Evolutionary conservation across 1,140 invertebrate species (phyloP), one percentile per base, ranked within the genome.

Genomic region (Vanessa atalanta): DNA sequence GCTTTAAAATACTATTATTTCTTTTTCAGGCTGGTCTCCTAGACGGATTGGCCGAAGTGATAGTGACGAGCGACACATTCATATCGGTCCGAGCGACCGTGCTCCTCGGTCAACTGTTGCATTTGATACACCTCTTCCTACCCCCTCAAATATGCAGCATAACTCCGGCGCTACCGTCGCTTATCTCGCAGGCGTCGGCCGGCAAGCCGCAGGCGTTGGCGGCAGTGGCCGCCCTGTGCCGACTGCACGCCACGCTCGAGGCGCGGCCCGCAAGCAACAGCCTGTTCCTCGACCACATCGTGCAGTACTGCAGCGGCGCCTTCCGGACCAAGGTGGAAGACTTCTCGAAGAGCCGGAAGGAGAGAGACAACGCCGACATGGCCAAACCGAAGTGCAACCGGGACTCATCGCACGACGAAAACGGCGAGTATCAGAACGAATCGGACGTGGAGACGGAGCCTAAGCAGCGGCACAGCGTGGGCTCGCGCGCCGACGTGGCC

Each of bases 1-100:
- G 14, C 5, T 51, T 51, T n/a, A 14, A 15, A 51, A 51, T 51
- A 2, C 9, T 51, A 9, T 51, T 51, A 63, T 65, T 76, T 68
- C 12, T 5, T 67, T 88, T 88, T 57, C 79, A 93, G 93, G 96
- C 95, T 73, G 97, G 98, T 55, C 88, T 99, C 13, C 94, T 98
- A 57, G 96, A 97, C 85, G 98, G 98, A 14, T 93, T 99, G 50
- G 96, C 97, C 14, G 97, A 99, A 93, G 98, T 98, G 6, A 97
- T 99, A 79, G 96, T 98, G 8, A 96, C 96, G 37, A 96, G 96
- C 78, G 97, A 98, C 85, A 96, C 96, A 8, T 96, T 97, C 84
- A 96, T 99, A 75, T 98, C 97, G 51, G 96, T 99, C 51, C 94
- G 97, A 70, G 97, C 98, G 31, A 98, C 98, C 1, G 96, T 99